Evolutionary conservation across 2,888 invertebrate species (phyloP).

Genomic region (Myopa tessellatipennis): DNA sequence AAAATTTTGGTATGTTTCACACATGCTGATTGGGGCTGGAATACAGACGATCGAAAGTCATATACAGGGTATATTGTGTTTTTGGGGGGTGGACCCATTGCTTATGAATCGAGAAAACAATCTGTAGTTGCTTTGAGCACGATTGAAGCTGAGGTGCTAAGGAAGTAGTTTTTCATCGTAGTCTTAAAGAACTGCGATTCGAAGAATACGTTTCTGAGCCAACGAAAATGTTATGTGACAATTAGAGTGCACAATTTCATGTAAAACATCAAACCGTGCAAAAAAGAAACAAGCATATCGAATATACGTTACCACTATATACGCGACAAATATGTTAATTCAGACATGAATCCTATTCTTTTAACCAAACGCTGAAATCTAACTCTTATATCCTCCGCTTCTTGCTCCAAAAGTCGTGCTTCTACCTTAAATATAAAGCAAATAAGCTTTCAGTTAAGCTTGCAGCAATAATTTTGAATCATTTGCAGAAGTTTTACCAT

Average conservation of each 20-base stretch:
- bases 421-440: no score
- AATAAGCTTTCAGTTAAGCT: no score
- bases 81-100: no score
- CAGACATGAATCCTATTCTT: slow-evolving; percentile 37
- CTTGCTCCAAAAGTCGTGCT: no score
- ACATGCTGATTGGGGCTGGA: background rate
- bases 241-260: background rate
- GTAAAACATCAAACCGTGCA: slow-evolving; percentile 23
- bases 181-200: background rate
- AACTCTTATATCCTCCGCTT: no score
- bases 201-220: background rate
- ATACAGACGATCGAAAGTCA: no score
- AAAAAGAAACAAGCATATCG: slow-evolving; percentile 45
- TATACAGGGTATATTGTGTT: no score
- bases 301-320: slow-evolving; percentile 43
- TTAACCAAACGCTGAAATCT: background rate
- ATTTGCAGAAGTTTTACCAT: no score
- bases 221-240: background rate
- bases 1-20: background rate
- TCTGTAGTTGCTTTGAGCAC: no score
- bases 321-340: slow-evolving; percentile 37
- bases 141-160: background rate
- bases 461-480: no score
- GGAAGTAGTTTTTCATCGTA: background rate
- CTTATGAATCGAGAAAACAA: no score